These are phyloP conservation scores for Rhaphigaster nebulosa DNA, from an alignment of 2,888 invertebrate species.

Conservation along the genomic window DNA sequence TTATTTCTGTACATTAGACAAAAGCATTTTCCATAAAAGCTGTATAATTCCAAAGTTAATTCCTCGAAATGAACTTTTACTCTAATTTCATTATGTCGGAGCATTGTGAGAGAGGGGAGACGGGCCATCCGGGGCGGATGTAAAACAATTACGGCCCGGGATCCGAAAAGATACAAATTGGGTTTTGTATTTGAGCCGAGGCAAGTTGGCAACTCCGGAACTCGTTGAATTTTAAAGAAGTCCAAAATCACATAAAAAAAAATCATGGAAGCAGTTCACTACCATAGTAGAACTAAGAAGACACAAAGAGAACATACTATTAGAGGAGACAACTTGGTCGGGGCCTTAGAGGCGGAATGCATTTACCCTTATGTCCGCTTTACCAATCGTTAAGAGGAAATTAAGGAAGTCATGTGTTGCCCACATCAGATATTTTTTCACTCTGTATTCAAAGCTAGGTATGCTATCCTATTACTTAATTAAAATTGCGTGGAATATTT, in stretches of 20 bases:
- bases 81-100: slow-evolving; percentile 40
- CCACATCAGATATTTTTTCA: neutral
- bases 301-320: neutral
- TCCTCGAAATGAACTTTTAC: slow-evolving; percentile 35
- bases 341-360: neutral
- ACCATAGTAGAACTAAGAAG: neutral
- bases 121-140: neutral
- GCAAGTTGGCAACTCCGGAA: no score
- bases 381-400: slow-evolving; percentile 11
- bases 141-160: slow-evolving; percentile 51
- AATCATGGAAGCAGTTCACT: neutral
- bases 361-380: neutral
- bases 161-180: slow-evolving; percentile 55
- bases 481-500: no score
- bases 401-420: neutral
- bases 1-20: slow-evolving; percentile 41
- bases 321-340: neutral
- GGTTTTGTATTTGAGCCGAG: slow-evolving; percentile 30
- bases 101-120: slow-evolving; percentile 6
- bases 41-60: slow-evolving; percentile 27
- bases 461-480: no score
- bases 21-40: slow-evolving; percentile 34
- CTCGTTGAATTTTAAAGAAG: no score
- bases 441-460: no score
- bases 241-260: neutral